Conservation (phyloP, 92 coral and sea anemone species). For the Palythoa grandiflora region DNA sequence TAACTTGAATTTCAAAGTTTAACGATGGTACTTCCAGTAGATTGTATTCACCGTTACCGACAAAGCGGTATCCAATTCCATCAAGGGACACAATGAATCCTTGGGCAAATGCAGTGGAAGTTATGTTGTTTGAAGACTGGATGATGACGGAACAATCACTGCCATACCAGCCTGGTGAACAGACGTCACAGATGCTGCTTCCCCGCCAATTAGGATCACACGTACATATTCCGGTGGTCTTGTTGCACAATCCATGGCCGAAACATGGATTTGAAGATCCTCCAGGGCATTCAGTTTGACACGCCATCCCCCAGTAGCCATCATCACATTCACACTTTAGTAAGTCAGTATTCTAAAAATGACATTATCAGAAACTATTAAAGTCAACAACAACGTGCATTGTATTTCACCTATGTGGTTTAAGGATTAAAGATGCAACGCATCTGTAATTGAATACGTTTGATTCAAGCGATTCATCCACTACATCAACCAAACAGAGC, state of each 20-base stretch:
- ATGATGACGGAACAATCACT: constrained; percentile 65
- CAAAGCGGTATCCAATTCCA: constrained; percentile 59
- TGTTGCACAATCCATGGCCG: constrained; percentile 67
- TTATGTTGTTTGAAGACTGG: constrained; percentile 40
- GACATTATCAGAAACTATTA: background rate
- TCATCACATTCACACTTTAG: constrained; percentile 62
- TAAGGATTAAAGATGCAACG: background rate
- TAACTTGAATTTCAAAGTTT: constrained; percentile 61
- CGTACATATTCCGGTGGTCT: constrained; percentile 62
- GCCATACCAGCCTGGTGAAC: constrained; percentile 73
- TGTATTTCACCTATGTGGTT: background rate
- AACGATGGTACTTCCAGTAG: constrained; percentile 37
- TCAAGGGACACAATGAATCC: constrained; percentile 63
- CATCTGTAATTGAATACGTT: background rate
- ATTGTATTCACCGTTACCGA: constrained; percentile 63
- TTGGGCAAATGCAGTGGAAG: constrained; percentile 59
- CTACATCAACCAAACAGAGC: no score
- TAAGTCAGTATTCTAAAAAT: constrained; percentile 36
- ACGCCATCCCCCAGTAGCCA: constrained; percentile 74
- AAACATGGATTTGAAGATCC: constrained; percentile 68
- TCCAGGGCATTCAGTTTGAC: constrained; percentile 73
- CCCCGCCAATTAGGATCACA: constrained; percentile 80
- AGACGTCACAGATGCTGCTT: constrained; percentile 54
- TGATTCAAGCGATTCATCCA: background rate
- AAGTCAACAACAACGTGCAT: background rate